These are phyloP conservation scores for Ardeotis arabs DNA, from an alignment of 2,113 vertebrate species.

Conservation along the genomic window DNA sequence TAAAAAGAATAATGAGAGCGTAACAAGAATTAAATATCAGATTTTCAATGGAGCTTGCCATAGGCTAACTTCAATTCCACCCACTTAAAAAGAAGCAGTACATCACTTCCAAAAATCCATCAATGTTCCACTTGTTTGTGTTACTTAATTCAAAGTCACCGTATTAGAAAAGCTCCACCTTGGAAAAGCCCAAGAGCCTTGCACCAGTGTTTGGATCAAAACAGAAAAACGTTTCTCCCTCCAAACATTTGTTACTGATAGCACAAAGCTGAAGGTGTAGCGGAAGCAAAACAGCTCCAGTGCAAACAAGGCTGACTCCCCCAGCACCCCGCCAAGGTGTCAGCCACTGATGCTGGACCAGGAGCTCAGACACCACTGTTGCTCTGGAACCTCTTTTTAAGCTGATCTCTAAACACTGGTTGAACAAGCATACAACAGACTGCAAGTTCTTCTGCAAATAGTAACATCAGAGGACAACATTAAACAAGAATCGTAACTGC, in stretches of 20 bases:
- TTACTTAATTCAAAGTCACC: not conserved
- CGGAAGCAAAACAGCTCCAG: not conserved
- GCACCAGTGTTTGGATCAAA: not conserved
- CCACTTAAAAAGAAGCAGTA: not conserved
- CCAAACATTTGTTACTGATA: not conserved
- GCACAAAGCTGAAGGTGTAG: rapidly evolving
- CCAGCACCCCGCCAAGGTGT: not conserved
- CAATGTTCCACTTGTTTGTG: not conserved
- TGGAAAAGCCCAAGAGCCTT: not conserved
- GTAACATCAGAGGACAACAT: not conserved
- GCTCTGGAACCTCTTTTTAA: not conserved
- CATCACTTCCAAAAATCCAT: not conserved
- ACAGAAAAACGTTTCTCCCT: not conserved
- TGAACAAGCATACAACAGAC: not conserved
- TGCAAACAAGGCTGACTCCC: not conserved
- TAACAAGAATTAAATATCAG: not conserved
- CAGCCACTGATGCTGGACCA: not conserved
- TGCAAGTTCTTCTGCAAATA: not conserved
- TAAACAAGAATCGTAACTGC: not conserved
- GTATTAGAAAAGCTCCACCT: not conserved
- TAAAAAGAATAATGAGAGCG: not conserved
- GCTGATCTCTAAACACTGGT: not conserved
- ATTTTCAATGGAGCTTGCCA: not conserved
- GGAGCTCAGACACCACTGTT: not conserved
- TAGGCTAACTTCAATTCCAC: not conserved